Evolutionary conservation across 2,113 vertebrate species (phyloP).

Genomic region (Phaethornis superciliosus): DNA sequence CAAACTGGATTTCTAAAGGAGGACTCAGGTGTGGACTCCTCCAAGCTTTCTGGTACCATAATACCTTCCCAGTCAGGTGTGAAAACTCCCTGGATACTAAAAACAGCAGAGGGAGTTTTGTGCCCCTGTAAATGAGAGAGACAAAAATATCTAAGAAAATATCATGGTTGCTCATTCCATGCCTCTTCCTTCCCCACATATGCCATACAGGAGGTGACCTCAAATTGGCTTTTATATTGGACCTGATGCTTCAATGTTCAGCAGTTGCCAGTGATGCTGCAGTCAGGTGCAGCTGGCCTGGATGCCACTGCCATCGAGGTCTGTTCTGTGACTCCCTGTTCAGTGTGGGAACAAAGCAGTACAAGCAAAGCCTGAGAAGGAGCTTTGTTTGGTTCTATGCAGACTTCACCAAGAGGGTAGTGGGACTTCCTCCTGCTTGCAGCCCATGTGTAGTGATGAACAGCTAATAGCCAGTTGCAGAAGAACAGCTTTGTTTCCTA

Average conservation of each 20-base stretch:
- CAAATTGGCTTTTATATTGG: not conserved
- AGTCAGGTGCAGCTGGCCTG: not conserved
- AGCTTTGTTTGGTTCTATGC: not conserved
- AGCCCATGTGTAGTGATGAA: fast-evolving
- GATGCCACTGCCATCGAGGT: not conserved
- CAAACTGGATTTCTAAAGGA: not conserved
- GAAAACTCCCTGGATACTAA: not conserved
- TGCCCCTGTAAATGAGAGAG: not conserved
- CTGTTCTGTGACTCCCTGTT: not conserved
- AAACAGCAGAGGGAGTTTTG: not conserved
- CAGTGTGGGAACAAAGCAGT: not conserved
- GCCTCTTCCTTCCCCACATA: not conserved
- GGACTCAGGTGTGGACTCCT: not conserved
- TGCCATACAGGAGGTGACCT: not conserved
- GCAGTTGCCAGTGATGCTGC: not conserved
- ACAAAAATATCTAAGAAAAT: not conserved
- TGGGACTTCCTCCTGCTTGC: not conserved
- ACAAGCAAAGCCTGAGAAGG: not conserved
- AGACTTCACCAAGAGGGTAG: not conserved
- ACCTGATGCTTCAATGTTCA: fast-evolving
- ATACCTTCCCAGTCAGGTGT: not conserved
- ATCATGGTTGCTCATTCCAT: not conserved
- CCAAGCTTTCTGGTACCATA: not conserved
- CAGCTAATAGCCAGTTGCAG: not conserved
- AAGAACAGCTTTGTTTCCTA: fast-evolving